A percentile compares a stretch with the other conserved stretches of the same genome.
phyloP scores from a whole-genome alignment of 2,113 vertebrate species.

The Seriola dumerili region DNA sequence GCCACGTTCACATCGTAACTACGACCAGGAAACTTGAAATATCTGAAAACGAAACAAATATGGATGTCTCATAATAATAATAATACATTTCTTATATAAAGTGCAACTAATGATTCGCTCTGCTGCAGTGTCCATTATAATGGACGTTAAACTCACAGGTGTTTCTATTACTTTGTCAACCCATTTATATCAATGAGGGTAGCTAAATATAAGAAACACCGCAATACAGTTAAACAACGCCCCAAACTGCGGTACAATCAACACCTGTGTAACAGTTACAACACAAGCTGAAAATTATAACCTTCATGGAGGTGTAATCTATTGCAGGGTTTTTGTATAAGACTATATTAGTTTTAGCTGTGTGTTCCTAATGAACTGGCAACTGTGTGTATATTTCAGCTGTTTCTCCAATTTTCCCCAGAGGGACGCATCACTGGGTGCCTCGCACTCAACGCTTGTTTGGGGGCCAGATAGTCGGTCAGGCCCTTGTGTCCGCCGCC shows the following conservation, averaged over 20 bases:
- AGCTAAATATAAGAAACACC: background rate
- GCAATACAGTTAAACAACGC: no score
- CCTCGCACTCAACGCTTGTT: conserved; percentile 88
- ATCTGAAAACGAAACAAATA: background rate
- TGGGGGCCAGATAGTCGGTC: conserved; percentile 95
- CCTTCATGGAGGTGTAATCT: background rate
- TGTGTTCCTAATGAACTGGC: background rate
- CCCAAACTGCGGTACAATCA: background rate
- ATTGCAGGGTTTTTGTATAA: background rate
- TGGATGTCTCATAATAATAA: background rate
- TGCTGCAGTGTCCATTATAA: background rate
- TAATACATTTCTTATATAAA: background rate
- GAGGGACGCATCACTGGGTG: conserved; percentile 94
- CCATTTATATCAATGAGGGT: background rate
- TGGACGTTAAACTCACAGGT: background rate
- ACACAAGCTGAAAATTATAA: background rate
- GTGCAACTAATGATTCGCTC: background rate
- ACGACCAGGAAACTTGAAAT: no score
- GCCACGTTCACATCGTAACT: background rate
- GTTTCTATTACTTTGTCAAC: background rate
- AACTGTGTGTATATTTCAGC: background rate
- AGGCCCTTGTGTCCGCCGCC: conserved; percentile 94
- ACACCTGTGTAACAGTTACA: background rate
- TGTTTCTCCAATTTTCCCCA: conserved; percentile 51
- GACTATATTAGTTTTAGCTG: background rate